Evolutionary conservation across 1,140 invertebrate species (phyloP), one percentile per base, ranked within the genome.

Genomic region (Drosophila ironensis): DNA sequence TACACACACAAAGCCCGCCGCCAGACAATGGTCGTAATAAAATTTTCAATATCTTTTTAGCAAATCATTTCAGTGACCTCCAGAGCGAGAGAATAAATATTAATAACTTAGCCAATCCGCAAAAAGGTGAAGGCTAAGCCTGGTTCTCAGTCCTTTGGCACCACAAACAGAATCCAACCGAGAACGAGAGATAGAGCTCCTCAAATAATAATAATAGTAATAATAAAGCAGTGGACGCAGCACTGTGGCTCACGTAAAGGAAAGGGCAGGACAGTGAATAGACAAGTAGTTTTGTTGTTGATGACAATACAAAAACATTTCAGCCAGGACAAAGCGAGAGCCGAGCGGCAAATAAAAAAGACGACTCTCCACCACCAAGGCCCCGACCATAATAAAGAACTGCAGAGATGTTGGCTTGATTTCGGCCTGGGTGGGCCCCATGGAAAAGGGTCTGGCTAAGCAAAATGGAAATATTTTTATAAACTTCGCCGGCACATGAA

Each of bases 261-360:
- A 70, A 57, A 37, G 68, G 54, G 27, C 64, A 37, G 68, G 54
- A 22, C 64, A 78, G 70, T 86, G 80, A 84, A 86, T 80, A 87
- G 60, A 80, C 74, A 86, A 86, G 75, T 72, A 80, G 71, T 86
- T 86, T 64, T 56, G 74, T 80, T 72, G 74, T 66, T 86, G 80
- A 86, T 86, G 80, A 86, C 80, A 84, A 84, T 84, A 80, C 74
- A 74, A 74, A 86, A 78, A 71, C 64, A 67, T 57, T 67, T 61
- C 60, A 66, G 78, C 40, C 61, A 59, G 64, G 40, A 74, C 66
- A 81, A 70, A 80, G 71, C 59, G n/a, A n/a, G 71, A 37, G 41
- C 35, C 33, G 41, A 72, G 76, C 60, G 63, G 56, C 56, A 82
- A 77, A 69, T 64, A 63, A 57, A 71, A 67, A 40, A 33, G 27